Evolutionary conservation across 2,888 invertebrate species (phyloP), one percentile per base, ranked within the genome.

Genomic region (Timema podura): DNA sequence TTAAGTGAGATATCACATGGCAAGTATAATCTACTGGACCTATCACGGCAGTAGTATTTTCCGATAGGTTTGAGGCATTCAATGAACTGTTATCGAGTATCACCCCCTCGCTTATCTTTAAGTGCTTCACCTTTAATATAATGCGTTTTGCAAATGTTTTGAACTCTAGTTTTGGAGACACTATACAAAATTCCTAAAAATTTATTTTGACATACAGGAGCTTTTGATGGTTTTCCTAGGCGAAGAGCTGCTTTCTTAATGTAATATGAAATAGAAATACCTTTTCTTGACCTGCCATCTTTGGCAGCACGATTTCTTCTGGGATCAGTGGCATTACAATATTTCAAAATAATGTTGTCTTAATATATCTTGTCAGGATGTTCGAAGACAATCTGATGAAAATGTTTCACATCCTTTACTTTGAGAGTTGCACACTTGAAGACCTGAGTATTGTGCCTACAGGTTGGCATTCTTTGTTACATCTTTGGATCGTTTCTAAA

Each of bases 361-460:
- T 54, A 16, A 54, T 54, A 13, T 54, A 54, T 10, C 54, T 9
- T 54, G 10, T 16, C 13, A 54, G 54, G 54, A 54, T 54, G 6
- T 54, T 5, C 54, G 16, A 54, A 54, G 54, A 10, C 54, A 54
- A 54, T 54, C 54, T 54, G 54, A 54, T 54, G 54, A 54, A 54
- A 6, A 16, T 7, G 54, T 15, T 54, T 54, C 6, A 54, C 54
- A 10, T 54, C 16, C 10, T 16, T 54, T 54, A 6, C 11, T 54
- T 13, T 10, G 54, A 54, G 6, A 54, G 54, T 54, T 13, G 6
- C 16, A 54, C 54, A 54, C 16, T 54, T 54, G 54, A 15, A 54
- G 6, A 16, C 54, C 54, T 54, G 54, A 54, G 6, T 54, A 16
- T 54, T 54, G 11, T 54, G 54, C 5, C 54, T 16, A 54, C 54